Percentiles rank a stretch among this genome's conserved stretches.
These are phyloP conservation scores for Megaleporinus macrocephalus DNA, from an alignment of 2,113 vertebrate genomes.

Conservation along the genomic window DNA sequence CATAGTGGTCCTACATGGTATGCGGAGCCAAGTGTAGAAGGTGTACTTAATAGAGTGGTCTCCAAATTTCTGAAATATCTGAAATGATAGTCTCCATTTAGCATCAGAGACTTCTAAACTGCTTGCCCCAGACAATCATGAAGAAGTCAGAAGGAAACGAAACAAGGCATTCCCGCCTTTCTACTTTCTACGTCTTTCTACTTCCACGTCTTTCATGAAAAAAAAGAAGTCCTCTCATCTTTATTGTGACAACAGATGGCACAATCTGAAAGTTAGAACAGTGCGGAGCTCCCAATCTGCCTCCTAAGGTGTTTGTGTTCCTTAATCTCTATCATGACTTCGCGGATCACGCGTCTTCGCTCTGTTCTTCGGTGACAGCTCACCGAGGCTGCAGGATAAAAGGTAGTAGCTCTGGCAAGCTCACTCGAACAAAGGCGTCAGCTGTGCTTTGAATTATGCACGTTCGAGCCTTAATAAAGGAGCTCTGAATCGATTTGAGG, in stretches of 20 bases:
- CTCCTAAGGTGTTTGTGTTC: slow-evolving; percentile 26
- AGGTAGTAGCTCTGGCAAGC: slow-evolving; percentile 42
- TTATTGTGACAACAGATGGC: slow-evolving; percentile 38
- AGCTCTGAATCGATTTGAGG: slow-evolving; percentile 44
- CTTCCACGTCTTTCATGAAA: slow-evolving; percentile 3
- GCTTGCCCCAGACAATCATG: background rate
- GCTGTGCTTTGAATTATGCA: slow-evolving; percentile 57
- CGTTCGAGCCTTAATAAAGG: slow-evolving; percentile 48
- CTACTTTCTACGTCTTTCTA: slow-evolving; percentile 5
- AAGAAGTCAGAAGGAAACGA: background rate
- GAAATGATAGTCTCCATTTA: background rate
- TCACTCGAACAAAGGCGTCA: slow-evolving; percentile 44
- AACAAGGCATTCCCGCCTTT: background rate
- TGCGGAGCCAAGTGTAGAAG: too few relatives aligned
- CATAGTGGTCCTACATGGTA: too few relatives aligned
- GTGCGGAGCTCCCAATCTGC: background rate
- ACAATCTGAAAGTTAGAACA: slow-evolving; percentile 24
- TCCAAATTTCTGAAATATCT: too few relatives aligned
- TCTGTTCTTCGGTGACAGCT: slow-evolving; percentile 45
- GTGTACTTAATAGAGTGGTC: too few relatives aligned
- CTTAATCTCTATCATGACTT: slow-evolving; percentile 36
- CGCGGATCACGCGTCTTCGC: slow-evolving; percentile 29
- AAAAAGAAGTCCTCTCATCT: slow-evolving; percentile 23
- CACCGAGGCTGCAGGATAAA: slow-evolving; percentile 39
- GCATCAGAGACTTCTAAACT: background rate